phyloP scores from a whole-genome alignment of 2,888 invertebrate species.

The Tryphoninae sp. region DNA sequence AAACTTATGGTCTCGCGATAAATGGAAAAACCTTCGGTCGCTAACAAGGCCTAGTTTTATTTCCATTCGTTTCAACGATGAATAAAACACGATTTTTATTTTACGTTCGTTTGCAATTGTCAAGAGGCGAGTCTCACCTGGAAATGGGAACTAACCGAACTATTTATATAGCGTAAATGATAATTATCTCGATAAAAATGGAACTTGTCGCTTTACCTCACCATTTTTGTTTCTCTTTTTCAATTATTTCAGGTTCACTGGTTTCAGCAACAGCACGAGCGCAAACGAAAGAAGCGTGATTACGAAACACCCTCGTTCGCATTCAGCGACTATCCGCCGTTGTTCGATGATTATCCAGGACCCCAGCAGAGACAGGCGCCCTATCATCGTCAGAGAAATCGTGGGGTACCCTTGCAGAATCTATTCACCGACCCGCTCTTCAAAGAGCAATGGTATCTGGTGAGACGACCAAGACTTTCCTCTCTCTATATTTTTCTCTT shows the following conservation, averaged over 20 bases:
- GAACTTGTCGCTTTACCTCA: background rate
- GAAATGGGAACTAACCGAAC: background rate
- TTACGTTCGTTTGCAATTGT: background rate
- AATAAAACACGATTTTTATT: background rate
- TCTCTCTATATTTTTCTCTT: conserved; percentile 4
- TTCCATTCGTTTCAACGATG: no score
- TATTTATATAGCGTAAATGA: no score
- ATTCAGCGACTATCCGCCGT: conserved; percentile 76
- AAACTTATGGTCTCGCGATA: no score
- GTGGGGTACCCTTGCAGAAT: conserved; percentile 81
- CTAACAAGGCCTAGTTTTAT: no score
- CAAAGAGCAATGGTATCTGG: conserved; percentile 99
- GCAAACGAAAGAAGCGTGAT: conserved; percentile 93
- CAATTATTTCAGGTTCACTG: conserved; percentile 88
- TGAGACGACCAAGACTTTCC: conserved; percentile 84
- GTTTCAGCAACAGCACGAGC: conserved; percentile 97
- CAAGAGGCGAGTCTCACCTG: background rate
- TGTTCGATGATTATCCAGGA: conserved; percentile 77
- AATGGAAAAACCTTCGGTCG: no score
- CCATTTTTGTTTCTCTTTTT: background rate
- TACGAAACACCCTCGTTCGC: conserved; percentile 84
- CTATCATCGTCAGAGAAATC: conserved; percentile 77
- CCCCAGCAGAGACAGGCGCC: conserved; percentile 81
- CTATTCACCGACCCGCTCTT: conserved; percentile 95
- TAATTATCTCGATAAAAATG: conserved; percentile 6